Base-by-base conservation (phyloP, 64 coral and sea anemone genomes). In the Hydrozoanthus tunicans region DNA sequence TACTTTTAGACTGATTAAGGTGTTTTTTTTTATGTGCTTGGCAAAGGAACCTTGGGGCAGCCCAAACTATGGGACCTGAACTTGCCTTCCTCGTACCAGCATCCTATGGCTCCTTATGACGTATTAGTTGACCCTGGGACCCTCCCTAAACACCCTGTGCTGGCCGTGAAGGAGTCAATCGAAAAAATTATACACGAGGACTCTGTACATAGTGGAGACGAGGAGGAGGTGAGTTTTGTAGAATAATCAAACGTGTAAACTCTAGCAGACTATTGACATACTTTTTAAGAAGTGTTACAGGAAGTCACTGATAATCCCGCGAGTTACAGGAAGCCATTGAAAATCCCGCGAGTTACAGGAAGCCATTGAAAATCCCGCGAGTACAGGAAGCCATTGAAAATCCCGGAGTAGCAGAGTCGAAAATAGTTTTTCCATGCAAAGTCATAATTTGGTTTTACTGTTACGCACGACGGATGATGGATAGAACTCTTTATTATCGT, bases 71-170 rank as follows among this genome's bases (percentile, higher is more conserved):
- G 96, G 96, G 96, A 99, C 62, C 95, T 99, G 55, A 89, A 89
- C 54, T 77, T 95, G 7, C 89, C 94, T 0, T 68, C 85, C 10
- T 92, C 96, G 7, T 99, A 94, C 64, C 96, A 99, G 11, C 94
- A 99, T 52, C 96, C 96, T 7, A 99, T 99, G 96, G 96, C 94
- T 3, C 96, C 96, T 53, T 99, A 99, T 92, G 96, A 99, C 84
- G 96, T 99, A 10, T 66, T 99, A 9, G 96, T 98, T 5, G 96
- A 98, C 79, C 96, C 96, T 0, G 82, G 93, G 51, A 98, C 94
- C 6, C 55, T 98, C 23, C 94, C 94, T 17, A 86, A 91, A 53
- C 91, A 86, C 62, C 80, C 91, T 25, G 73, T 92, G 53, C 64
- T 84, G 20, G 71, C 72, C 72, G 86, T 62, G 62, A 84, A 78